Conservation (phyloP, 1,140 invertebrate genomes). For the Panagrolaimus sp. region DNA sequence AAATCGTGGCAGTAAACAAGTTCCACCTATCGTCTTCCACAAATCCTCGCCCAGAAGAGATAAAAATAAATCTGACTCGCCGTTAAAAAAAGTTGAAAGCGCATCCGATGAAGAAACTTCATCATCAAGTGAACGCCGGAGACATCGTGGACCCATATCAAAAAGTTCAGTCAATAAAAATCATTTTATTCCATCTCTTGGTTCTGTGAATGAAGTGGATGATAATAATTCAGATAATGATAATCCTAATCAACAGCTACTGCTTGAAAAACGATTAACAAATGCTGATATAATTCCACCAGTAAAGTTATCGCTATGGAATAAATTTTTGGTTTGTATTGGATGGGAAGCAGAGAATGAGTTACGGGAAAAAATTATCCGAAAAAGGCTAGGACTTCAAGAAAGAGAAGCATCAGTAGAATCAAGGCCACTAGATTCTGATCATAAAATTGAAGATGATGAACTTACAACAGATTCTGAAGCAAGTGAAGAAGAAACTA, state of each 20-base stretch:
- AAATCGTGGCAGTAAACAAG: neutral
- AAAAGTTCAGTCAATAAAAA: neutral
- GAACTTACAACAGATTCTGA: neutral
- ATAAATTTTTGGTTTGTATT: constrained; percentile 4
- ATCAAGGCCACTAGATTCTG: neutral
- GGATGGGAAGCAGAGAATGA: neutral
- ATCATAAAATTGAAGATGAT: neutral
- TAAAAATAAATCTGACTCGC: neutral
- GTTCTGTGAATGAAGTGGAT: constrained; percentile 3
- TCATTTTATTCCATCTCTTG: constrained; percentile 5
- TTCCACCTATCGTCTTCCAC: neutral
- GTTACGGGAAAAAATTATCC: neutral
- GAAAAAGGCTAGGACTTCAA: neutral
- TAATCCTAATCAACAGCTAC: neutral
- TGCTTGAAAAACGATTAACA: neutral
- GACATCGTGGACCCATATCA: neutral
- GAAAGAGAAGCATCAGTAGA: neutral
- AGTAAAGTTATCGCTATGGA: neutral
- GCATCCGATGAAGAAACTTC: neutral
- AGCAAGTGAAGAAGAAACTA: neutral
- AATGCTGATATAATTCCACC: neutral
- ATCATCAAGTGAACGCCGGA: neutral
- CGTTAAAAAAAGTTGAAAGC: neutral
- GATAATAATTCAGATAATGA: neutral
- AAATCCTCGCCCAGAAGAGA: neutral